These are phyloP conservation scores for Telmatherina bonti DNA, from an alignment of 2,797 vertebrate species.

Conservation along the genomic window DNA sequence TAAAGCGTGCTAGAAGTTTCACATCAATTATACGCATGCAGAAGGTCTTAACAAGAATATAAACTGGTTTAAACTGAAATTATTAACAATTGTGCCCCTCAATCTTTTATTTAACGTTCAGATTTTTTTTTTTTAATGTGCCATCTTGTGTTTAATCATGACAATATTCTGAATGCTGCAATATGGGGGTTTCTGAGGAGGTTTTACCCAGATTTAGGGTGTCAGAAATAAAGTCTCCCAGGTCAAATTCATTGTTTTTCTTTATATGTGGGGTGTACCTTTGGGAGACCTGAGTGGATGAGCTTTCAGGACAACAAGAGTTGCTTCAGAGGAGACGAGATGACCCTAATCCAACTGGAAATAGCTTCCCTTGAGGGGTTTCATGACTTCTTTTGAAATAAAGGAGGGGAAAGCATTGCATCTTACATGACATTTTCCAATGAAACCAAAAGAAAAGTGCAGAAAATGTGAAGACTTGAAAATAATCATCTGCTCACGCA, in stretches of 20 bases:
- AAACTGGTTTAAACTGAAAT: background rate
- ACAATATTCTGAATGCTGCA: background rate
- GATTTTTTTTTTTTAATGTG: background rate
- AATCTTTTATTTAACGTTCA: background rate
- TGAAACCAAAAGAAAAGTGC: no score
- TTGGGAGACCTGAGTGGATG: constrained; percentile 60
- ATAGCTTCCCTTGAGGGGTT: constrained; percentile 37
- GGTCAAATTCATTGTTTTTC: constrained; percentile 21
- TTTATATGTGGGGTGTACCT: constrained; percentile 50
- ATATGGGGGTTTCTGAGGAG: background rate
- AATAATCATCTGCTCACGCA: constrained; percentile 39
- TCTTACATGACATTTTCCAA: background rate
- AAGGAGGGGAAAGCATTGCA: constrained; percentile 14
- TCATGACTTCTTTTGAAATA: constrained; percentile 43
- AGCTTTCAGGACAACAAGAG: constrained; percentile 64
- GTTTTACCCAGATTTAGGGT: background rate
- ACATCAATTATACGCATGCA: background rate
- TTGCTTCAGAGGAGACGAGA: constrained; percentile 37
- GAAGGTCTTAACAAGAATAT: background rate
- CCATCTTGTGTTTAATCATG: background rate
- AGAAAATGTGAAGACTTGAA: constrained; percentile 3
- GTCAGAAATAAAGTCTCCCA: constrained; percentile 15
- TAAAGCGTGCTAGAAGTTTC: background rate
- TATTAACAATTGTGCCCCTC: background rate
- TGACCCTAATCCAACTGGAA: constrained; percentile 56